These are phyloP conservation scores for Acronicta leporina DNA, from an alignment of 2,888 invertebrate genomes.

Conservation along the genomic window DNA sequence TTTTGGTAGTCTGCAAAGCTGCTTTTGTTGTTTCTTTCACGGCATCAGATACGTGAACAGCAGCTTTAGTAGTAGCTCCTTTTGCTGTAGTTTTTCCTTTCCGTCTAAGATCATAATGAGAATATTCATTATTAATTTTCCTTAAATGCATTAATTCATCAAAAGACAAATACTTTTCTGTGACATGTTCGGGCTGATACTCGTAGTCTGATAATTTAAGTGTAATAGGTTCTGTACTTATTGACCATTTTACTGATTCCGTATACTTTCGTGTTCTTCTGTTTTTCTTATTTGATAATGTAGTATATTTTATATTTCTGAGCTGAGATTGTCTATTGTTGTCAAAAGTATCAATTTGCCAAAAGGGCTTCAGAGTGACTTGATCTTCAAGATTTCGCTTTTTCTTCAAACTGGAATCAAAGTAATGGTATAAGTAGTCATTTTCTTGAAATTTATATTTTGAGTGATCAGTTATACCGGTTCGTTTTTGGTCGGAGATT, in stretches of 20 bases:
- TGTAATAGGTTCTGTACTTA: conserved; percentile 77
- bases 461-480: conserved; percentile 45
- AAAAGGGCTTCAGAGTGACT: conserved; percentile 72
- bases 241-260: conserved; percentile 37
- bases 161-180: conserved; percentile 84
- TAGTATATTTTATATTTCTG: conserved; percentile 77
- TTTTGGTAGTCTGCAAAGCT: not conserved
- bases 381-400: conserved; percentile 67
- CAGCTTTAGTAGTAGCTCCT: not conserved
- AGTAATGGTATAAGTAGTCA: conserved; percentile 63
- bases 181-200: conserved; percentile 56
- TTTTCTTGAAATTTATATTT: conserved; percentile 52
- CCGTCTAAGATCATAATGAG: conserved; percentile 63
- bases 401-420: conserved; percentile 69
- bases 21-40: not conserved
- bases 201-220: conserved; percentile 61
- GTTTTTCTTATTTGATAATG: conserved; percentile 64
- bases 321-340: conserved; percentile 61
- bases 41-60: not conserved
- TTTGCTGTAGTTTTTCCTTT: conserved; percentile 17
- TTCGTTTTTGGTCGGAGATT: conserved; percentile 54
- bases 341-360: conserved; percentile 73
- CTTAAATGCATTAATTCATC: conserved; percentile 82
- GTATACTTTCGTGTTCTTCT: conserved; percentile 59
- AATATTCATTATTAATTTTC: conserved; percentile 67